phyloP scores from a whole-genome alignment of 2,113 vertebrate species.

The Camelus bactrianus region DNA sequence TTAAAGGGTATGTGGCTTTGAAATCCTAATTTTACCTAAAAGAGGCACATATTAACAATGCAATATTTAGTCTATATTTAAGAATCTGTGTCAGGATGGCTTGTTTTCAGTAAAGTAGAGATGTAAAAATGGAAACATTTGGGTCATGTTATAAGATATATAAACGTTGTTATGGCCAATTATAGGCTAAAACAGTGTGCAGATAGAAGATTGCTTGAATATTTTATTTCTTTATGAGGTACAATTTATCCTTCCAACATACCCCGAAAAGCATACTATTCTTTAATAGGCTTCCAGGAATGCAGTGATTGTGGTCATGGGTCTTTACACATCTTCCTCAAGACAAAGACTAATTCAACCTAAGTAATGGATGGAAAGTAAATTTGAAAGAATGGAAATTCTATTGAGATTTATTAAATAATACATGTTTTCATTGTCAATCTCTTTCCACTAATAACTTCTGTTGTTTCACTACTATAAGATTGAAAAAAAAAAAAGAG shows the following conservation, averaged over 20 bases:
- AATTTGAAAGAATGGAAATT: constrained; percentile 31
- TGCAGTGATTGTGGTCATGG: background rate
- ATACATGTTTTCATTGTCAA: background rate
- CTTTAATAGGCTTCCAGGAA: background rate
- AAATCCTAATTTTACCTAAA: constrained; percentile 18
- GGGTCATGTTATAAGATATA: background rate
- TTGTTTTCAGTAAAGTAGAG: constrained; percentile 19
- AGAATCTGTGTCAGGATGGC: background rate
- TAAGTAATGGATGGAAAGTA: constrained; percentile 1
- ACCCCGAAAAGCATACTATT: background rate
- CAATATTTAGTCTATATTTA: constrained; percentile 5
- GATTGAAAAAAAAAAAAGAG: background rate
- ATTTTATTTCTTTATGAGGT: constrained; percentile 15
- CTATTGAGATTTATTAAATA: background rate
- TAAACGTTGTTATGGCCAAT: background rate
- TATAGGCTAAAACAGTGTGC: background rate
- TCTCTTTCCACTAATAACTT: background rate
- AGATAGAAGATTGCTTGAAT: constrained; percentile 11
- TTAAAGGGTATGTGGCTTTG: background rate
- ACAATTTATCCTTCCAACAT: background rate
- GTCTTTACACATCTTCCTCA: background rate
- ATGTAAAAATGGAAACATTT: constrained; percentile 26
- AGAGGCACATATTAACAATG: background rate
- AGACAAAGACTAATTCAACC: background rate
- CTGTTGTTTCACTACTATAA: background rate